Evolutionary conservation across 2,888 invertebrate species (phyloP).

Genomic region (Pyrocoelia pectoralis): DNA sequence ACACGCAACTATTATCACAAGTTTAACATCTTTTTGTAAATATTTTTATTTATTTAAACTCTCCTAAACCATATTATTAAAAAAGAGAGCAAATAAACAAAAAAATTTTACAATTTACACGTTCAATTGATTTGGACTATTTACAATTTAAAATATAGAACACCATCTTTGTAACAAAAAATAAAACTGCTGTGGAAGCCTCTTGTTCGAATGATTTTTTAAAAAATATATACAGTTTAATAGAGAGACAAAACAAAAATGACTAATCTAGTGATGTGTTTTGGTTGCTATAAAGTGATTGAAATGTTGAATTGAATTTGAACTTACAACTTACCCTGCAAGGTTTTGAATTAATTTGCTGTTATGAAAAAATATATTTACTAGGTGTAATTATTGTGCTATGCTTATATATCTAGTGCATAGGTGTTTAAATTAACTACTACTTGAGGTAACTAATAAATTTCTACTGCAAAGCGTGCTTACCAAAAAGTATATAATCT

Average conservation of each 20-base stretch:
- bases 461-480: neutral
- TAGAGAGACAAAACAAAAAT: constrained; percentile 19
- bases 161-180: constrained; percentile 8
- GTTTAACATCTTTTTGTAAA: constrained; percentile 35
- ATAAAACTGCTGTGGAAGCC: constrained; percentile 28
- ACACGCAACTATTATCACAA: constrained; percentile 47
- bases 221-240: constrained; percentile 4
- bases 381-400: constrained; percentile 30
- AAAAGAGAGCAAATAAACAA: constrained; percentile 23
- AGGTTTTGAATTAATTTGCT: constrained; percentile 35
- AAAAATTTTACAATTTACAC: constrained; percentile 17
- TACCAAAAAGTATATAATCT: too few species aligned
- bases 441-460: neutral
- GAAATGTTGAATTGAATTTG: constrained; percentile 47
- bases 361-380: constrained; percentile 33
- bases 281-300: constrained; percentile 47
- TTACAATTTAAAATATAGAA: constrained; percentile 22
- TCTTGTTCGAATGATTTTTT: constrained; percentile 11
- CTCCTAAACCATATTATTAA: neutral
- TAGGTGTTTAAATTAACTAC: constrained; percentile 23
- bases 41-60: constrained; percentile 28
- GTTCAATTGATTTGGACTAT: constrained; percentile 21
- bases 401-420: constrained; percentile 33
- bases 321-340: constrained; percentile 56
- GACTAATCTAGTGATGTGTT: constrained; percentile 58